Evolutionary conservation across 2,888 invertebrate species (phyloP).

Genomic region (Pristionchus maxplancki): DNA sequence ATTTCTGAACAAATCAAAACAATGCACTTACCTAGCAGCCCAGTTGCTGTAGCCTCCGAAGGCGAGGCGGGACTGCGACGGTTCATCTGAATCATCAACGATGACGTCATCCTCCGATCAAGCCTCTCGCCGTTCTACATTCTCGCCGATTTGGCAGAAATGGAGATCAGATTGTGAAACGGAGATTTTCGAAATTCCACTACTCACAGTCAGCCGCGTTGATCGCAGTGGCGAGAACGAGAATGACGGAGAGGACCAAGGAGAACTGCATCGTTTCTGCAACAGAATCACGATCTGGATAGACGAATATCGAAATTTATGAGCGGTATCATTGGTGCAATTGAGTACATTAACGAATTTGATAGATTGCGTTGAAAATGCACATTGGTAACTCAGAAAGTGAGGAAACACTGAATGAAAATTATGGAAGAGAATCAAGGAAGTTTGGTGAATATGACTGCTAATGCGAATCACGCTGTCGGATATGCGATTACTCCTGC

Average conservation of each 20-base stretch:
- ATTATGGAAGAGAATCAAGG: background rate
- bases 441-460: background rate
- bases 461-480: background rate
- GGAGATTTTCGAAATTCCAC: background rate
- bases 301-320: no score
- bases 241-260: constrained; percentile 7
- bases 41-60: constrained; percentile 22
- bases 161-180: no score
- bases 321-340: no score
- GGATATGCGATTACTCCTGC: background rate
- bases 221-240: background rate
- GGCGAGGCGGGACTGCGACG: background rate
- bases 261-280: background rate
- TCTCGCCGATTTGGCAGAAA: no score
- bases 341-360: background rate
- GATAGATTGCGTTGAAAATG: no score
- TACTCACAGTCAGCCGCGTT: background rate
- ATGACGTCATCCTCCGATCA: background rate
- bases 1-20: no score
- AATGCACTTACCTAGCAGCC: background rate
- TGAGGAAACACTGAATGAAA: background rate
- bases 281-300: background rate
- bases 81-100: background rate
- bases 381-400: no score
- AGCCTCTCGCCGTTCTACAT: background rate